phyloP scores from a whole-genome alignment of 2,113 vertebrate species.

The Gorsachius goisagi region DNA sequence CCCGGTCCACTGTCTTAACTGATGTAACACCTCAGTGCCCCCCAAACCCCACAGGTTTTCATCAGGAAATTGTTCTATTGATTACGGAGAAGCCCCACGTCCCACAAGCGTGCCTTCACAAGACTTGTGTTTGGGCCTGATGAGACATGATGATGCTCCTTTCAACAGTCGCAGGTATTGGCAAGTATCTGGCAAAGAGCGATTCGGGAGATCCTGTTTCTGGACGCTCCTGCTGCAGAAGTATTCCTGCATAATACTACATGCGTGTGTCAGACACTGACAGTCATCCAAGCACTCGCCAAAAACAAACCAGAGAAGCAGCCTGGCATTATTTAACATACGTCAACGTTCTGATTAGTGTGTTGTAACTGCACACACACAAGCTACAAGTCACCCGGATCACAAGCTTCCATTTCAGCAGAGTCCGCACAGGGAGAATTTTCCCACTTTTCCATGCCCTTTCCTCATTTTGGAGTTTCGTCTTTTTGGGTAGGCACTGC shows the following conservation, averaged over 20 bases:
- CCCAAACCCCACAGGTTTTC: neutral
- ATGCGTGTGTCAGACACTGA: neutral
- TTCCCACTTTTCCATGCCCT: neutral
- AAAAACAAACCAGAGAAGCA: slow-evolving; percentile 6
- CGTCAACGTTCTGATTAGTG: neutral
- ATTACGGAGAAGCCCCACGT: neutral
- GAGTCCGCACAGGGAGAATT: neutral
- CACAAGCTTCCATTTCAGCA: neutral
- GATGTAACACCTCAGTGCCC: neutral
- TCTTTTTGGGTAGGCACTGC: neutral
- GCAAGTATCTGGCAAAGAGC: neutral
- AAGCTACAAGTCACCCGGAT: neutral
- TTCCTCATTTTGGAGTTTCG: neutral
- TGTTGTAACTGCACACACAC: neutral
- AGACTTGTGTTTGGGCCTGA: neutral
- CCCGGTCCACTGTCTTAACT: neutral
- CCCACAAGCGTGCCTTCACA: neutral
- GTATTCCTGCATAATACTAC: neutral
- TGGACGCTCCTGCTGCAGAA: neutral
- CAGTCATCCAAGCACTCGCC: neutral
- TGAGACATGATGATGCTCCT: neutral
- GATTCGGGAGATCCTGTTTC: neutral
- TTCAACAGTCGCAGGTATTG: neutral
- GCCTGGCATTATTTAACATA: neutral
- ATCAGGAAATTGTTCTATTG: neutral